A percentile compares a stretch with the other conserved stretches of the same genome.
phyloP scores from a whole-genome alignment of 2,888 invertebrate genomes.

The Stratiomys singularior region DNA sequence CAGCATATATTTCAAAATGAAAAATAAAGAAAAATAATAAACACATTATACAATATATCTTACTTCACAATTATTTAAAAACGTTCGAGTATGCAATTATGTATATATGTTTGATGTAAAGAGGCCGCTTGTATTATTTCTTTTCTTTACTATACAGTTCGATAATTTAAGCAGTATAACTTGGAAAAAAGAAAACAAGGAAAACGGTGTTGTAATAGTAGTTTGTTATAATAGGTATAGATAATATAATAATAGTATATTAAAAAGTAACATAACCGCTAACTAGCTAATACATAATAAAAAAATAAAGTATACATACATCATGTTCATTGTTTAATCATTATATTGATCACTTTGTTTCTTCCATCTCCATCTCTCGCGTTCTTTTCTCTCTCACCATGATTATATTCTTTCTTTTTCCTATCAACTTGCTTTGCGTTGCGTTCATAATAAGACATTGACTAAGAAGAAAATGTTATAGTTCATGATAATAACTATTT shows the following conservation, averaged over 20 bases:
- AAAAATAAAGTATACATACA: constrained; percentile 34
- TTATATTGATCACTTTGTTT: background rate
- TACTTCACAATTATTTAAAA: constrained; percentile 40
- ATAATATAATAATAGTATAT: constrained; percentile 14
- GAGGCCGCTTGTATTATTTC: constrained; percentile 26
- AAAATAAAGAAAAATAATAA: constrained; percentile 15
- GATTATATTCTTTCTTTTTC: no score
- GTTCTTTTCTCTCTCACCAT: background rate
- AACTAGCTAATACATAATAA: constrained; percentile 23
- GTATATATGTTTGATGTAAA: constrained; percentile 30
- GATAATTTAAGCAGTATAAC: constrained; percentile 29
- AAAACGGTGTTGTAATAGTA: background rate
- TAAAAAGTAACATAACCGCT: constrained; percentile 34
- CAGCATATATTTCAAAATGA: constrained; percentile 39
- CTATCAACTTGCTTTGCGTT: no score
- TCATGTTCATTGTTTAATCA: constrained; percentile 27
- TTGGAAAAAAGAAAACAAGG: background rate
- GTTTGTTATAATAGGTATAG: no score
- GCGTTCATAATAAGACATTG: no score
- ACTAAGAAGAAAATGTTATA: background rate
- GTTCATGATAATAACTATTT: background rate
- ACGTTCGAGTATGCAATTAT: constrained; percentile 32
- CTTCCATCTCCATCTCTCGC: background rate
- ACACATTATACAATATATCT: constrained; percentile 40
- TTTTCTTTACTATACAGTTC: background rate